A percentile compares a stretch with the other conserved stretches of the same genome.
Evolutionary conservation across 92 coral and sea anemone genomes (phyloP).

Genomic region (Phymanthus crucifer): DNA sequence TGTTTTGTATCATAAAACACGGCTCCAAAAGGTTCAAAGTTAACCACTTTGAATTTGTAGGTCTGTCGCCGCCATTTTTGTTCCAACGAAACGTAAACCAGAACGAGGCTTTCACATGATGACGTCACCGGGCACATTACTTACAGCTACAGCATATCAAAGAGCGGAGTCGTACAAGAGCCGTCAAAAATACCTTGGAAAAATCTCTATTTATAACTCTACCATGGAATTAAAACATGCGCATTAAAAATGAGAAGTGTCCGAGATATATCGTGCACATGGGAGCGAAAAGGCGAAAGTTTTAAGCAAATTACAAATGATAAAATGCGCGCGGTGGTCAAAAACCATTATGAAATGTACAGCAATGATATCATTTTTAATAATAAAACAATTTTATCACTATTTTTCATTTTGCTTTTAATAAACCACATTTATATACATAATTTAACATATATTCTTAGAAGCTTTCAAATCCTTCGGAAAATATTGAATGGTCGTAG

Average conservation of each 20-base stretch:
- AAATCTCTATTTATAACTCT: not conserved
- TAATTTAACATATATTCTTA: not conserved
- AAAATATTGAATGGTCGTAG: not conserved
- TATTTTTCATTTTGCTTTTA: not conserved
- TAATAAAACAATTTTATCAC: not conserved
- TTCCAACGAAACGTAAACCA: conserved; percentile 54
- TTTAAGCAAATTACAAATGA: not conserved
- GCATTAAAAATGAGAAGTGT: not conserved
- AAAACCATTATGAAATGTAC: not conserved
- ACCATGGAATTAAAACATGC: not conserved
- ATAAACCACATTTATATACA: conserved; percentile 3
- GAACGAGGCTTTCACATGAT: conserved; percentile 54
- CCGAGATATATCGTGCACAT: not conserved
- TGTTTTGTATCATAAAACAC: not conserved
- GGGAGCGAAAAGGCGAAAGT: not conserved
- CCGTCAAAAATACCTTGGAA: not conserved
- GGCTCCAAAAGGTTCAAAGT: conserved; percentile 22
- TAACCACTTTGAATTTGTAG: conserved; percentile 30
- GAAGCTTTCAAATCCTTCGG: not conserved
- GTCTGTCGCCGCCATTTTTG: conserved; percentile 88
- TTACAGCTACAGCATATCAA: not conserved
- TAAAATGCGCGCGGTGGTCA: not conserved
- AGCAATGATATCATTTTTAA: not conserved
- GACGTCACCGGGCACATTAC: conserved; percentile 63
- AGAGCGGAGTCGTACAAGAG: not conserved